A percentile compares a stretch with the other conserved stretches of the same genome.
These are phyloP conservation scores for Drosophila kokeensis DNA, from an alignment of 2,888 invertebrate genomes.

Conservation along the genomic window DNA sequence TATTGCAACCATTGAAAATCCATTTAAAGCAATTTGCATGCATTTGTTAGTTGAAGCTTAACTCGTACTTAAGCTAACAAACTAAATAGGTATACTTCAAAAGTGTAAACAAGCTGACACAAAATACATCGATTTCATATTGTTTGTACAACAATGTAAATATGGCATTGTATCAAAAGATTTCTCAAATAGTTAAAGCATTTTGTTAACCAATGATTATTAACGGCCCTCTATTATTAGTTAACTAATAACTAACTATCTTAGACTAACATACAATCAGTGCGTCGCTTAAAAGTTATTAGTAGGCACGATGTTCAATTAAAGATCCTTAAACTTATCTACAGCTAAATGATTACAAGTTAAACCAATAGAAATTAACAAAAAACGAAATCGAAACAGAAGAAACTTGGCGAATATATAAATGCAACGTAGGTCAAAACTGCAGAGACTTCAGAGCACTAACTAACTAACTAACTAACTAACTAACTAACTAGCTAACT, in stretches of 20 bases:
- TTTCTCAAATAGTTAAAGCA: slow-evolving; percentile 78
- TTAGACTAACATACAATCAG: slow-evolving; percentile 69
- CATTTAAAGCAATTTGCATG: slow-evolving; percentile 4
- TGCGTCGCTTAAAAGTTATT: slow-evolving; percentile 53
- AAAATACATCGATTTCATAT: slow-evolving; percentile 37
- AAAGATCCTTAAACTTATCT: slow-evolving; percentile 31
- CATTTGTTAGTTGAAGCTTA: background rate
- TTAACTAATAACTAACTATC: slow-evolving; percentile 36
- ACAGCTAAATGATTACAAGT: slow-evolving; percentile 29
- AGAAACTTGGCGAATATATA: slow-evolving; percentile 43
- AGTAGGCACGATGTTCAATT: slow-evolving; percentile 50
- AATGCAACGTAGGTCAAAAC: slow-evolving; percentile 70
- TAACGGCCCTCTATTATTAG: slow-evolving; percentile 20
- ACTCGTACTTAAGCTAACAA: slow-evolving; percentile 12
- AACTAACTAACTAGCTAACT: slow-evolving; percentile 21
- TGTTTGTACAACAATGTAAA: slow-evolving; percentile 39
- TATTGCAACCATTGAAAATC: slow-evolving; percentile 7
- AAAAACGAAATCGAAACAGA: slow-evolving; percentile 13
- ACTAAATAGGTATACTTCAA: slow-evolving; percentile 35
- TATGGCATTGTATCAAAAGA: slow-evolving; percentile 41
- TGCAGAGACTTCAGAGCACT: slow-evolving; percentile 30
- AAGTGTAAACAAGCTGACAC: slow-evolving; percentile 65
- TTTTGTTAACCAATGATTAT: slow-evolving; percentile 76
- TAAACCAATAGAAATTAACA: slow-evolving; percentile 13
- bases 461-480: slow-evolving; percentile 18